A percentile compares a stretch with the other conserved stretches of the same genome.
Conservation (phyloP, 2,797 vertebrate genomes). For the Danio albolineatus region DNA sequence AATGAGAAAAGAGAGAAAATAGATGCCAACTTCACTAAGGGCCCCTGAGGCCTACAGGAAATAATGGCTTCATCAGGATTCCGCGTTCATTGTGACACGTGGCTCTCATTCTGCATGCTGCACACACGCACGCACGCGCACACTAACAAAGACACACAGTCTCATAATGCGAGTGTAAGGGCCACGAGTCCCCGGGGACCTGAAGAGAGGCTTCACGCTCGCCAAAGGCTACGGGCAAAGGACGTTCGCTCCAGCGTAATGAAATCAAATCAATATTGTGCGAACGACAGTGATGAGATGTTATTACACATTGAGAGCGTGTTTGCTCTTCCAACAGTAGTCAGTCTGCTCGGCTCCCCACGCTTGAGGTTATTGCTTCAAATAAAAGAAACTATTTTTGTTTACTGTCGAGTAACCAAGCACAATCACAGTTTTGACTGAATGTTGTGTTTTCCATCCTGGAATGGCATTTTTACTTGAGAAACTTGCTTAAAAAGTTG, state of each 20-base stretch:
- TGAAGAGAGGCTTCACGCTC: constrained; percentile 57
- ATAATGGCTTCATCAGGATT: constrained; percentile 77
- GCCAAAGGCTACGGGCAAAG: constrained; percentile 74
- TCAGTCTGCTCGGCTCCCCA: constrained; percentile 68
- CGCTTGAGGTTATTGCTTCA: constrained; percentile 73
- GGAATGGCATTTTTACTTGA: too few species aligned
- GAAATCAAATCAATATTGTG: constrained; percentile 83
- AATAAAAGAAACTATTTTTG: constrained; percentile 62
- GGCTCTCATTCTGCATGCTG: constrained; percentile 70
- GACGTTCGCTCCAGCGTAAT: constrained; percentile 69
- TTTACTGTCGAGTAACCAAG: constrained; percentile 37
- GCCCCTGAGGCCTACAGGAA: constrained; percentile 69
- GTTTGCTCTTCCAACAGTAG: constrained; percentile 71
- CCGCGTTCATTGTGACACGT: constrained; percentile 68
- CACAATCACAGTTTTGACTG: neutral
- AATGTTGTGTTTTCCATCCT: neutral
- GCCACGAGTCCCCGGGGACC: constrained; percentile 69
- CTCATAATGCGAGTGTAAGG: constrained; percentile 68
- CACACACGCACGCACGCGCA: constrained; percentile 55
- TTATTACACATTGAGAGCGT: constrained; percentile 69
- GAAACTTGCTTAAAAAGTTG: too few species aligned
- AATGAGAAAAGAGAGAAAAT: constrained; percentile 63
- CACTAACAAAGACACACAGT: constrained; percentile 63
- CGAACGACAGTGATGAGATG: constrained; percentile 72
- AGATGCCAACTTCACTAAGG: constrained; percentile 52